phyloP scores from a whole-genome alignment of 2,113 vertebrate genomes.

The Bothrops jararaca region DNA sequence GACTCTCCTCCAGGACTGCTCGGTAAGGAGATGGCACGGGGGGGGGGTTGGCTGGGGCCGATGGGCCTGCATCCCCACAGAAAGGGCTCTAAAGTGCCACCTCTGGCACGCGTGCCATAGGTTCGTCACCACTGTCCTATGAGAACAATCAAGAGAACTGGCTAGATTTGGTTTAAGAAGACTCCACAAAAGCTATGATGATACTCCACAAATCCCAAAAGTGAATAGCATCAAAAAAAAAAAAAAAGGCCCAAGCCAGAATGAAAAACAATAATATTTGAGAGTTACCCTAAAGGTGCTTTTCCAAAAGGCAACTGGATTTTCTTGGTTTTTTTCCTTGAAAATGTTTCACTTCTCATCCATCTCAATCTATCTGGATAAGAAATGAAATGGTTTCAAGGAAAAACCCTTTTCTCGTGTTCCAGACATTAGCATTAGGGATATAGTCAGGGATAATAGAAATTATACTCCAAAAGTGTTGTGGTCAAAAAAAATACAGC shows the following conservation, averaged over 20 bases:
- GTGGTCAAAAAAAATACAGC: neutral
- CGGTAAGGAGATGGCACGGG: no score
- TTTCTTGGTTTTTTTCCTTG: neutral
- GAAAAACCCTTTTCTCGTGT: neutral
- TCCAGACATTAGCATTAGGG: neutral
- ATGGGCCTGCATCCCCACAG: no score
- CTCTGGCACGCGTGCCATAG: no score
- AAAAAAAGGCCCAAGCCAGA: neutral
- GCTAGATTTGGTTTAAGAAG: neutral
- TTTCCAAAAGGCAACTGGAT: neutral
- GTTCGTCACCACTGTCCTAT: neutral
- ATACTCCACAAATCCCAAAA: neutral
- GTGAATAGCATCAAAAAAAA: neutral
- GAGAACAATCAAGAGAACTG: neutral
- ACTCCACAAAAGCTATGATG: neutral
- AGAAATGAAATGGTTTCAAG: neutral
- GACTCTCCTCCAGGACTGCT: no score
- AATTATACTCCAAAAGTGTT: neutral
- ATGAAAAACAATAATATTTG: neutral
- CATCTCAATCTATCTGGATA: neutral
- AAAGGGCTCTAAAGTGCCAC: no score
- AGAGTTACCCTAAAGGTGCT: neutral
- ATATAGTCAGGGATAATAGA: neutral
- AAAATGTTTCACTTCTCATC: neutral
- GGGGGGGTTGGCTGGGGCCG: no score